Base-by-base conservation (phyloP, 2,113 vertebrate genomes). In the Dryoscopus gambensis region DNA sequence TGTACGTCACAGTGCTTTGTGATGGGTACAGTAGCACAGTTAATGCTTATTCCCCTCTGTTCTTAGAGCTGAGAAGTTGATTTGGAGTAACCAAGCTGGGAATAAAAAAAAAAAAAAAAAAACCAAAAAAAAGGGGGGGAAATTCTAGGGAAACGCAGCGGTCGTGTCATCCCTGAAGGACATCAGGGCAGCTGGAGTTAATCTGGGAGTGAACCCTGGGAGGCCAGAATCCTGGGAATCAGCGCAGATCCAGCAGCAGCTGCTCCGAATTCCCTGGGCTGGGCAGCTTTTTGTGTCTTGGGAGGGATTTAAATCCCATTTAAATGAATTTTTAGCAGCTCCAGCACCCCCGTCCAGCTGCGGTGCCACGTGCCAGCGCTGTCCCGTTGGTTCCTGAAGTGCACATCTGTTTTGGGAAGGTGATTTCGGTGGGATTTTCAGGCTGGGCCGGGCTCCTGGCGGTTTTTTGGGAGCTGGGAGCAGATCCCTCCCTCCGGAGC, bases 1-100 rank as follows among this genome's bases (percentile, higher is more conserved):
- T 79, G 96, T 98, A 95, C 87, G 70, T 97, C 95, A 96, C 93
- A 95, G 91, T 92, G 96, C 71, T 95, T 94, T 97, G 94, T 95
- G 95, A 83, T 95, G 63, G 93, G 93, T 96, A 96, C 88, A 97
- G 85, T 90, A 97, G 97, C 94, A 78, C 96, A 95, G 77, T 94
- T 90, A 81, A 87, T 89, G 84, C 80, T 96, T 92, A 59, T 37
- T 50, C 75, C 62, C 44, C 37, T 87, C 86, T 70, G 40, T 24
- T 79, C 96, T 96, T 78, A 75, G 84, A 93, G 92, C 91, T 94
- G 91, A 96, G 87, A 90, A 95, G 81, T 89, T 28, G 85, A 88
- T 86, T 84, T 85, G 71, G 93, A 68, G 84, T 89, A 42, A 49
- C 10, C 75, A 82, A 90, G 70, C 17, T 63, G 67, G 18, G 47